phyloP scores from a whole-genome alignment of 2,888 invertebrate genomes.

The Protonemura montana region DNA sequence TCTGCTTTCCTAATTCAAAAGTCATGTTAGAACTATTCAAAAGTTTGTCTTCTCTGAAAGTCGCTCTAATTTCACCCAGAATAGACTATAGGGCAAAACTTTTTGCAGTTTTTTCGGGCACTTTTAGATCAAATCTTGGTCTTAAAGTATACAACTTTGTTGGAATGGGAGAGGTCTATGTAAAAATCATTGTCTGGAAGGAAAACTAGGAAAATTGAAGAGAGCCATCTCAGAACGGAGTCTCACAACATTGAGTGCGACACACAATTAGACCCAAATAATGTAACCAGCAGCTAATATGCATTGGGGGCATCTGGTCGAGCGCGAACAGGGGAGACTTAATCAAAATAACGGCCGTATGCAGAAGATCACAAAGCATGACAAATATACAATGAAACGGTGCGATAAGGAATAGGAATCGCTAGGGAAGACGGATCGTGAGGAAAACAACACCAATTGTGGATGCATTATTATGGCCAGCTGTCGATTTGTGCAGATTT shows the following conservation, averaged over 20 bases:
- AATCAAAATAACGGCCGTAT: background rate
- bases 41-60: background rate
- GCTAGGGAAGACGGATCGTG: background rate
- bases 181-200: too few relatives aligned
- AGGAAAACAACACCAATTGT: conserved; percentile 3
- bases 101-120: background rate
- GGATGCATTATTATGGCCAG: background rate
- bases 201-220: background rate
- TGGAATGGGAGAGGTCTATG: background rate
- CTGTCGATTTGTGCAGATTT: conserved; percentile 12
- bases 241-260: background rate
- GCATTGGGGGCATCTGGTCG: background rate
- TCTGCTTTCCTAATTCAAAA: background rate
- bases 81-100: background rate
- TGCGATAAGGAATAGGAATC: background rate
- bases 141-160: background rate
- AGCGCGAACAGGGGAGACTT: background rate
- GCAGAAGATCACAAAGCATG: background rate
- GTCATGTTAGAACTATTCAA: background rate
- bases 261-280: background rate
- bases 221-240: background rate
- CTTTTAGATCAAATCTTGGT: background rate
- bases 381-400: background rate
- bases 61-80: background rate
- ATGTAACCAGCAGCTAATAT: background rate